phyloP scores from a whole-genome alignment of 2,888 invertebrate species.

The Pachycephus smyrnensis region DNA sequence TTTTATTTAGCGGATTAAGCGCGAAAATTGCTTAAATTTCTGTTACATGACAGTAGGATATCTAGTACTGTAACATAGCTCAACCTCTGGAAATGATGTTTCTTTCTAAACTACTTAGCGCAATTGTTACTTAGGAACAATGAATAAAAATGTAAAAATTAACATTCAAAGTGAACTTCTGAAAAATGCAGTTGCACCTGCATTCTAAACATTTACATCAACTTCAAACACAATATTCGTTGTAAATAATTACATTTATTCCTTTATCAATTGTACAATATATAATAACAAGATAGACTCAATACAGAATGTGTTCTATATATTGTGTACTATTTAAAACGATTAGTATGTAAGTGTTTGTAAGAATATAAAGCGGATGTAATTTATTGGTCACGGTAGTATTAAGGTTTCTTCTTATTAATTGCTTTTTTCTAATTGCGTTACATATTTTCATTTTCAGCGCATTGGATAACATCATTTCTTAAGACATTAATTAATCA shows the following conservation, averaged over 20 bases:
- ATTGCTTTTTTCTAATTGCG: slow-evolving; percentile 2
- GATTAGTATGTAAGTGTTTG: slow-evolving; percentile 62
- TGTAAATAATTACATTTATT: slow-evolving; percentile 62
- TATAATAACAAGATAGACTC: slow-evolving; percentile 59
- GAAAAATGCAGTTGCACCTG: too few species aligned
- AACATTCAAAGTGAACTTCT: too few species aligned
- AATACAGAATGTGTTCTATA: slow-evolving; percentile 53
- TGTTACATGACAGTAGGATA: too few species aligned
- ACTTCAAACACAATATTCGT: not conserved
- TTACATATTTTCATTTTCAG: slow-evolving; percentile 10
- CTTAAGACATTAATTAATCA: slow-evolving; percentile 19
- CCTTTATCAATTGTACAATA: slow-evolving; percentile 59
- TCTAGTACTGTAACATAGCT: too few species aligned
- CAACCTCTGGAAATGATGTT: too few species aligned
- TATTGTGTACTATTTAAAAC: slow-evolving; percentile 60
- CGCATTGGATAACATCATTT: slow-evolving; percentile 17
- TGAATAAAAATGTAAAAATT: too few species aligned
- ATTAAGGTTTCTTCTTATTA: slow-evolving; percentile 24
- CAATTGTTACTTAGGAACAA: too few species aligned
- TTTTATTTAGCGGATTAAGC: too few species aligned
- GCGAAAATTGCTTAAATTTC: too few species aligned
- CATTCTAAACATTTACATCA: too few species aligned
- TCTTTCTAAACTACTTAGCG: too few species aligned
- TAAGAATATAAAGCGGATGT: slow-evolving; percentile 57
- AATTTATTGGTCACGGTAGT: slow-evolving; percentile 49